Evolutionary conservation across 2,888 invertebrate species (phyloP), one percentile per base, ranked within the genome.

Genomic region (Aricia artaxerxes): DNA sequence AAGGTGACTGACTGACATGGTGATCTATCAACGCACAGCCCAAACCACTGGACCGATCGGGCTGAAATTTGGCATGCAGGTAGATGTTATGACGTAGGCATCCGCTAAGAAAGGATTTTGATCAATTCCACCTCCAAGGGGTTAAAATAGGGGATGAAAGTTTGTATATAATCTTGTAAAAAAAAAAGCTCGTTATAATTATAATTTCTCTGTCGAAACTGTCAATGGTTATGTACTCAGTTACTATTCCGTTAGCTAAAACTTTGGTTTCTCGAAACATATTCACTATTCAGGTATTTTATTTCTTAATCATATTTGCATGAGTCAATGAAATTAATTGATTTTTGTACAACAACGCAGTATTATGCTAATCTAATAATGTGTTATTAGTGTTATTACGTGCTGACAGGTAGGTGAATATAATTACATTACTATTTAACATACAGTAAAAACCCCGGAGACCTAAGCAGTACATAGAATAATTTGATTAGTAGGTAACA

Each of bases 371-470:
- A 40, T 49, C 49, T 31, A 7, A 73, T 73, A 24, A n/a, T 73
- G n/a, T 73, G 73, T 73, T 13, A 72, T 72, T 73, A 40, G n/a
- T 73, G 73, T 73, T 13, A 72, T 72, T 73, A 40, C 16, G n/a
- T 9, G 73, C 6, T n/a, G 73, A 73, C 44, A 75, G 40, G 44
- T 31, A 64, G 64, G 69, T 75, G n/a, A 75, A 75, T 44, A 75
- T 75, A 75, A 75, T 75, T 31, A 49, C 44, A 49, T 35, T 69
- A 44, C 9, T 7, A 73, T 40, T 73, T 73, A 13, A 75, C 44
- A 49, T 49, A 75, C 11, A 24, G 49, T 49, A 49, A 49, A 75
- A 49, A 75, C 75, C 73, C 73, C 1, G 49, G 75, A 44, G n/a
- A 69, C 69, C 69, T 69, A 35, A 35, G 69, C 69, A 69, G 69